A percentile compares a stretch with the other conserved stretches of the same genome.
Evolutionary conservation across 2,888 invertebrate species (phyloP).

Genomic region (Tethea ocularis): DNA sequence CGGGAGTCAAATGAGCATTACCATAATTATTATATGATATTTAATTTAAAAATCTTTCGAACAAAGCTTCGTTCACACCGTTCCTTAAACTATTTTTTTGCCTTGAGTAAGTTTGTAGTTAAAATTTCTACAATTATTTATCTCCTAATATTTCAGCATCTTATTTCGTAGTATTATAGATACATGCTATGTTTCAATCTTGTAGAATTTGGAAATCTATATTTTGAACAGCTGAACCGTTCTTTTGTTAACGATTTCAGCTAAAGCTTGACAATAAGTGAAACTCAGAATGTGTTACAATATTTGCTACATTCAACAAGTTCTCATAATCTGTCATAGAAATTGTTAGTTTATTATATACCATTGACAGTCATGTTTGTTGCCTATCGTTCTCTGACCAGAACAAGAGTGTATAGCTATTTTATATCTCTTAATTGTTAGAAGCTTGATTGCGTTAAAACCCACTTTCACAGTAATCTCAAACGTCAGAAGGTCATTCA

Average conservation of each 20-base stretch:
- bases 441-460: neutral
- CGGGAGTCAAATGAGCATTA: constrained; percentile 1
- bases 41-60: neutral
- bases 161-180: no score
- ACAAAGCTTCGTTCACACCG: neutral
- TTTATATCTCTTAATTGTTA: neutral
- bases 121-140: no score
- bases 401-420: neutral
- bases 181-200: no score
- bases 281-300: neutral
- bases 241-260: no score
- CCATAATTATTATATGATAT: neutral
- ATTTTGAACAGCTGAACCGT: no score
- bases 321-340: neutral
- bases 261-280: no score
- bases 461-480: neutral
- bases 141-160: no score
- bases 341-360: no score
- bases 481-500: constrained; percentile 8
- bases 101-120: no score
- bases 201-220: no score
- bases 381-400: neutral
- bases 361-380: neutral
- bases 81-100: neutral
- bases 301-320: neutral